Base-by-base conservation (phyloP, 2,797 vertebrate genomes). In the Crocodylus rhombifer region DNA sequence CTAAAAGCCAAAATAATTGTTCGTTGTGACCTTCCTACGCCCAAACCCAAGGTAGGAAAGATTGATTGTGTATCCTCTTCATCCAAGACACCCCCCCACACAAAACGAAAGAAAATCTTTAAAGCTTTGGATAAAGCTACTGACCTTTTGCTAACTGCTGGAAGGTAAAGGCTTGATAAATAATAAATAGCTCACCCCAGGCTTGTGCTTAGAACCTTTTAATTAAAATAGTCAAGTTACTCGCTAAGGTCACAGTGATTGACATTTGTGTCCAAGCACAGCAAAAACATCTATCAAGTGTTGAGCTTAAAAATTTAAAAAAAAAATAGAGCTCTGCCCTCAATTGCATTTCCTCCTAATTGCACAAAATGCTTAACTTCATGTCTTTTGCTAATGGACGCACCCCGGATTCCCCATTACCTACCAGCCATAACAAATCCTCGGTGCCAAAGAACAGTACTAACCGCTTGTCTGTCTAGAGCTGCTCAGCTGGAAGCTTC, bases 91-190 rank as follows among this genome's bases (percentile, higher is more conserved):
- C 93, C 89, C 88, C 3, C 23, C 57, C 74, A 64, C 1, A 3
- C 16, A 0, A 6, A 10, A 11, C 42, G 25, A 69, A 33, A 20
- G 36, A 10, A 11, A 63, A 79, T 6, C 63, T 25, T 62, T 17
- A 96, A 96, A 96, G 93, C 93, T 79, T 61, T 78, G 20, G 7
- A 51, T 77, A 94, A 73, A 95, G 96, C 96, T 51, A 42, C 77
- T 95, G 97, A 97, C 97, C 97, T 98, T 97, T 97, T 30, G 69
- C 96, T 91, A 95, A 94, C 92, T 63, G 97, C 95, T 80, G 94
- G 93, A 93, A 95, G 95, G 93, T n/a, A 96, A 95, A 88, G 3
- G 92, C 93, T 90, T 83, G 95, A 96, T 97, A 95, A 97, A 97
- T 96, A 97, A 96, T 92, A 96, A 95, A 97, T 83, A 28, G 74